Evolutionary conservation across 2,113 vertebrate genomes (phyloP), one percentile per base, ranked within the genome.

Genomic region (Xiphias gladius): DNA sequence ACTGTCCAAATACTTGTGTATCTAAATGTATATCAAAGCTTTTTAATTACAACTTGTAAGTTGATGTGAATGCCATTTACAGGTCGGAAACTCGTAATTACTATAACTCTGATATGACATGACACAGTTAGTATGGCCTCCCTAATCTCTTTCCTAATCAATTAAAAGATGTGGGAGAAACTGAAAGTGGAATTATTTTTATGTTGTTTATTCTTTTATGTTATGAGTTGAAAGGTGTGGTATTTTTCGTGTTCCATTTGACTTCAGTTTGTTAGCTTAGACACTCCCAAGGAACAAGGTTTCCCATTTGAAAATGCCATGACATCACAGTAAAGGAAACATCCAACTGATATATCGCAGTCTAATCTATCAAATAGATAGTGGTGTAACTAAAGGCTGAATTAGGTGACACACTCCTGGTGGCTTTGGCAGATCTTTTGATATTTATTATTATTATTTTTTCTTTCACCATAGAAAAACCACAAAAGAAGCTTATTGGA

Each of bases 221-320:
- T 17, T 13, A 11, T 6, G 12, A 67, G 35, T 35, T 20, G n/a
- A 65, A 57, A 75, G 59, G 46, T 10, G 52, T 61, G 55, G 2
- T 30, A 10, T 59, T 0, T 3, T n/a, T 41, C 1, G 0, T 52
- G 54, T 20, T 37, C 3, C 61, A 20, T 75, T 71, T 72, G 3
- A n/a, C 37, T 11, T 67, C 10, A 37, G 6, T 43, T 55, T 16
- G 8, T 28, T 55, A 57, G 39, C 70, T 76, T n/a, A 39, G 61
- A 76, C 80, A 73, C 77, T 72, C 80, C 80, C 73, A 28, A 8
- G 17, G 2, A 19, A n/a, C 28, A n/a, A 11, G 0, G 9, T 63
- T 54, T 30, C n/a, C 9, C 2, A 0, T 24, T 5, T 8, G 1
- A 63, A 71, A 19, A 22, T 70, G 22, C 12, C 4, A 28, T 35